Conservation (phyloP, 2,888 invertebrate species). For the Dynastes grantii region DNA sequence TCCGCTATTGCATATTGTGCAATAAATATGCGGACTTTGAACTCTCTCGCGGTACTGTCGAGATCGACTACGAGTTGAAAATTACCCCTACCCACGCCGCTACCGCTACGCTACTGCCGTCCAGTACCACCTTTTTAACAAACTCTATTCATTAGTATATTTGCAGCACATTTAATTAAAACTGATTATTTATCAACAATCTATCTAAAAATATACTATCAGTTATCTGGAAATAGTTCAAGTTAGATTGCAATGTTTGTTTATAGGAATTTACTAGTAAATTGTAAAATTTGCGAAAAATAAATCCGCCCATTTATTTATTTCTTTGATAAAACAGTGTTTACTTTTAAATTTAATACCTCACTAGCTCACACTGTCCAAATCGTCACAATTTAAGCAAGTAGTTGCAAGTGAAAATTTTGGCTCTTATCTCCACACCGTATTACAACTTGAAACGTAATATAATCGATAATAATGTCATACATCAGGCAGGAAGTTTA, state of each 20-base stretch:
- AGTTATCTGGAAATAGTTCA: neutral
- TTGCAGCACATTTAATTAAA: too few species aligned
- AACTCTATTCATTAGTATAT: too few species aligned
- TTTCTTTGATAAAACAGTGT: too few species aligned
- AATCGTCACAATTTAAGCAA: constrained; percentile 12
- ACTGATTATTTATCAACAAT: neutral
- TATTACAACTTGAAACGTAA: neutral
- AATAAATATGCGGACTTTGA: too few species aligned
- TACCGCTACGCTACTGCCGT: too few species aligned
- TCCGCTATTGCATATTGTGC: too few species aligned
- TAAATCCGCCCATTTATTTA: neutral
- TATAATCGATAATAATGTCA: constrained; percentile 1
- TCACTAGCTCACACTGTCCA: neutral
- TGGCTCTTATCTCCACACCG: constrained; percentile 10
- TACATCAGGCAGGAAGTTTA: constrained; percentile 14
- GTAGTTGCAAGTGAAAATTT: constrained; percentile 17
- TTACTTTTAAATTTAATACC: too few species aligned
- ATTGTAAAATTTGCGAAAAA: neutral
- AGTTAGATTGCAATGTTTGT: constrained; percentile 7
- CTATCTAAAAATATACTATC: neutral
- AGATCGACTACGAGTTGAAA: too few species aligned
- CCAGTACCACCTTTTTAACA: too few species aligned
- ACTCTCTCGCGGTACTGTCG: too few species aligned
- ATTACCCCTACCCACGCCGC: too few species aligned
- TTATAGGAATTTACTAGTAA: neutral